Evolutionary conservation across 2,888 invertebrate genomes (phyloP).

Genomic region (Acanthopleura granulata): DNA sequence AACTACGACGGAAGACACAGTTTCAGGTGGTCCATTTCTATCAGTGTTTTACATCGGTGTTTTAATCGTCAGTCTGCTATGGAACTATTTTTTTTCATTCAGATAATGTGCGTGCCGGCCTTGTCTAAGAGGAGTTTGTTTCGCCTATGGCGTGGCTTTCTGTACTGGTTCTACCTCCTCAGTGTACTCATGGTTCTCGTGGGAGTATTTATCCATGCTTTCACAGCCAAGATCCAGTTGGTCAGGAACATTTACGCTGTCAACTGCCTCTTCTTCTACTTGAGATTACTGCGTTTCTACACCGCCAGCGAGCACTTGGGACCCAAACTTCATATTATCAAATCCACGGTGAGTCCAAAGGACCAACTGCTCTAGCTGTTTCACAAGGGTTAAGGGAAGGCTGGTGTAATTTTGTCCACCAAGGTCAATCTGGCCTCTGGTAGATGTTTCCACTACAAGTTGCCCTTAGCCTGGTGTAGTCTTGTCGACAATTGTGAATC

Average conservation of each 20-base stretch:
- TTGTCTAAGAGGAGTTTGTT: background rate
- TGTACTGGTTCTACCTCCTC: background rate
- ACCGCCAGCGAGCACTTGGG: slow-evolving; percentile 14
- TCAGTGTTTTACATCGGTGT: too few relatives aligned
- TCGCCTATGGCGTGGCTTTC: background rate
- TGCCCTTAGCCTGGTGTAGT: too few relatives aligned
- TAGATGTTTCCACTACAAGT: too few relatives aligned
- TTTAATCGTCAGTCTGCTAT: too few relatives aligned
- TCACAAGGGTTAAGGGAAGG: too few relatives aligned
- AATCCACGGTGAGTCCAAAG: background rate
- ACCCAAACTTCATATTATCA: slow-evolving; percentile 16
- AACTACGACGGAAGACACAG: too few relatives aligned
- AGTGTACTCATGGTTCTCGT: background rate
- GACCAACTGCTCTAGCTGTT: too few relatives aligned
- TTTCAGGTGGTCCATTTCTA: too few relatives aligned
- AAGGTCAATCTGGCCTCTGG: too few relatives aligned
- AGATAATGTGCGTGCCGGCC: slow-evolving; percentile 13
- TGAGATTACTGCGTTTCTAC: background rate
- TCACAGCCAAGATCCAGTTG: background rate
- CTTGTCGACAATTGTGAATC: too few relatives aligned
- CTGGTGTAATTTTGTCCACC: too few relatives aligned
- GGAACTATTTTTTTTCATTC: too few relatives aligned
- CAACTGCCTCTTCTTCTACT: background rate
- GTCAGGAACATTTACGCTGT: background rate
- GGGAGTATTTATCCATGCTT: background rate